These are phyloP conservation scores for Drosophila macrospina DNA, from an alignment of 2,888 invertebrate species.

Conservation along the genomic window DNA sequence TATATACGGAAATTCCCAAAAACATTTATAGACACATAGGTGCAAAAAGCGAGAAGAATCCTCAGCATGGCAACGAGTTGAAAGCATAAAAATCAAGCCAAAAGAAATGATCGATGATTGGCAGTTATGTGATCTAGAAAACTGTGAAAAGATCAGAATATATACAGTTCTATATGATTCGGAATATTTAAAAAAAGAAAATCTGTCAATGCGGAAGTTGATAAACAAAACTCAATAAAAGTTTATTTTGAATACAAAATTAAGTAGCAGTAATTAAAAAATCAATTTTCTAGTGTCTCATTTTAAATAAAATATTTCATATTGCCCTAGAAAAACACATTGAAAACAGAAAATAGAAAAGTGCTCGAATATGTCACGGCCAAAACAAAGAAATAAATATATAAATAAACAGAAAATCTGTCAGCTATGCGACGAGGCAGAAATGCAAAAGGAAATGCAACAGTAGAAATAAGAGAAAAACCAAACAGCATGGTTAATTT, in stretches of 20 bases:
- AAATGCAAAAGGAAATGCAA: slow-evolving; percentile 33
- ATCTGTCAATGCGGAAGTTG: not conserved
- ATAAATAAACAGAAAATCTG: slow-evolving; percentile 41
- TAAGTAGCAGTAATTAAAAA: not conserved
- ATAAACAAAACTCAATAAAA: not conserved
- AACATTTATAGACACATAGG: slow-evolving; percentile 10
- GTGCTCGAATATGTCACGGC: slow-evolving; percentile 26
- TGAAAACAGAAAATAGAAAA: slow-evolving; percentile 20
- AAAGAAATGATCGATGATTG: slow-evolving; percentile 21
- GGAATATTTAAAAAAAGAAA: not conserved
- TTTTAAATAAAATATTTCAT: not conserved
- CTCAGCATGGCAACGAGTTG: slow-evolving; percentile 44
- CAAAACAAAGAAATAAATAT: slow-evolving; percentile 44
- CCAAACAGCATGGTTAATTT: slow-evolving; percentile 46
- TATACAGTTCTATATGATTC: not conserved
- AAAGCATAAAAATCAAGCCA: slow-evolving; percentile 2
- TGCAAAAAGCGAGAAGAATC: slow-evolving; percentile 9
- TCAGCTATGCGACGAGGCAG: slow-evolving; percentile 14
- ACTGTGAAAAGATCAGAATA: not conserved
- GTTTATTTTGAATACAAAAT: not conserved
- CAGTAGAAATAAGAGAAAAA: slow-evolving; percentile 27
- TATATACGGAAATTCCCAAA: slow-evolving; percentile 46
- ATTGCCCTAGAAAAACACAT: not conserved
- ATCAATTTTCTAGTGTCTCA: not conserved
- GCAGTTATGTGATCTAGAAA: slow-evolving; percentile 10